phyloP scores from a whole-genome alignment of 2,797 vertebrate species.

The Tarsius wallacei region DNA sequence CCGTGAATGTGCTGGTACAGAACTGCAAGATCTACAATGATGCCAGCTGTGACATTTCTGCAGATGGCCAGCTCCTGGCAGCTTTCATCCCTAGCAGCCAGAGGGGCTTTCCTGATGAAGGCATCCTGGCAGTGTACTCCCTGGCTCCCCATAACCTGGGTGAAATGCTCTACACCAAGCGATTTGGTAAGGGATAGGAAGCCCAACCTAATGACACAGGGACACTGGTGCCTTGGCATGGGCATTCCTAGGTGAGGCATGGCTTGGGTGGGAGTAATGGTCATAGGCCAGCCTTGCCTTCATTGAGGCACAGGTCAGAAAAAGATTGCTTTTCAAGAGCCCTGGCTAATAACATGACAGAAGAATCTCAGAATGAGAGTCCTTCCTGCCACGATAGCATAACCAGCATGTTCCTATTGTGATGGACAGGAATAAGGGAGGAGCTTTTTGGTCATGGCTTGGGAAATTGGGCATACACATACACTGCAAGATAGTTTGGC shows the following conservation, averaged over 20 bases:
- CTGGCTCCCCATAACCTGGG: slow-evolving; percentile 99
- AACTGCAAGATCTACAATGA: slow-evolving; percentile 99
- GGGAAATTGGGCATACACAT: background rate
- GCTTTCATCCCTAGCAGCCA: slow-evolving; percentile 99
- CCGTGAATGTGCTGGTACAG: slow-evolving; percentile 98
- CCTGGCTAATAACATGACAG: background rate
- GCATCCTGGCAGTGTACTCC: slow-evolving; percentile 98
- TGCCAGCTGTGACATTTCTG: slow-evolving; percentile 99
- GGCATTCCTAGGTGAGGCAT: slow-evolving; percentile 63
- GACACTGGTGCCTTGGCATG: slow-evolving; percentile 54
- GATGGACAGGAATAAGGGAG: background rate
- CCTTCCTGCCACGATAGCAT: background rate
- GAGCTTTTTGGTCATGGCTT: background rate
- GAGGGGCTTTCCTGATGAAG: slow-evolving; percentile 98
- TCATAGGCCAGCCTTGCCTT: background rate
- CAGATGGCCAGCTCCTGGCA: slow-evolving; percentile 97
- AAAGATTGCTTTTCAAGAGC: slow-evolving; percentile 1
- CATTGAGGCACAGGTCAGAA: background rate
- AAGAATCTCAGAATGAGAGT: background rate
- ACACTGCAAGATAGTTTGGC: background rate
- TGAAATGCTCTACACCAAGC: slow-evolving; percentile 99
- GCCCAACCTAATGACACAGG: slow-evolving; percentile 36
- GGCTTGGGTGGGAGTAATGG: background rate
- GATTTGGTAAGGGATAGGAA: slow-evolving; percentile 95
- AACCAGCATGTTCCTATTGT: background rate